Evolutionary conservation across 2,113 vertebrate genomes (phyloP).

Genomic region (Morone chrysops): DNA sequence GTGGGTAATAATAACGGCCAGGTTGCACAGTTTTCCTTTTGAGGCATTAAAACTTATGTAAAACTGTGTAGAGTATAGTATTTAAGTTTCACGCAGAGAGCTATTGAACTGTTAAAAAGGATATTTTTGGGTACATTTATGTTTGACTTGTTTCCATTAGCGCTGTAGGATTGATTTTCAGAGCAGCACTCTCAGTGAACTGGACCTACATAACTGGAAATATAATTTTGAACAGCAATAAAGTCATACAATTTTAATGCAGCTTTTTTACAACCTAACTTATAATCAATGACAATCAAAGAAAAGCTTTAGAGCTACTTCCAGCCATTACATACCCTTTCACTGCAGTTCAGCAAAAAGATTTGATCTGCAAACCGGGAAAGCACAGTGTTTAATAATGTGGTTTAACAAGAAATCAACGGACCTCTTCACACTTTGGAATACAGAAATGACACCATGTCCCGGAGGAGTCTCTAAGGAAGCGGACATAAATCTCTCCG

Average conservation of each 20-base stretch:
- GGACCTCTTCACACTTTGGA: constrained; percentile 71
- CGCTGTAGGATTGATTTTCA: neutral
- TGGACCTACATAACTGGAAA: neutral
- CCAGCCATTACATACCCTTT: constrained; percentile 25
- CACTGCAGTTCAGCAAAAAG: constrained; percentile 22
- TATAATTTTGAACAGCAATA: constrained; percentile 6
- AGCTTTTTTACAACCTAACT: constrained; percentile 10
- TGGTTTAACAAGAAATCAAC: constrained; percentile 63
- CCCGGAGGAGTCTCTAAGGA: constrained; percentile 76
- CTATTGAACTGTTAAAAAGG: neutral
- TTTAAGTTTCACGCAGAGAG: neutral
- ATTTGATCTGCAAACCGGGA: constrained; percentile 28
- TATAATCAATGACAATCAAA: constrained; percentile 23
- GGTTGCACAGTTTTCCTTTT: neutral
- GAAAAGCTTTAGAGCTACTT: neutral
- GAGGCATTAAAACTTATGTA: no score
- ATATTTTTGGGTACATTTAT: neutral
- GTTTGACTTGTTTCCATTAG: constrained; percentile 17
- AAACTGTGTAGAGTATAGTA: neutral
- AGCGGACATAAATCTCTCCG: constrained; percentile 80
- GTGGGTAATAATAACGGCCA: neutral
- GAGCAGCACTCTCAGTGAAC: neutral
- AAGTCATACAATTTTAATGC: constrained; percentile 12
- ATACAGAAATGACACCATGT: constrained; percentile 81
- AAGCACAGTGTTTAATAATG: constrained; percentile 67